Conservation (phyloP, 2,797 vertebrate species). For the Astyanax mexicanus region DNA sequence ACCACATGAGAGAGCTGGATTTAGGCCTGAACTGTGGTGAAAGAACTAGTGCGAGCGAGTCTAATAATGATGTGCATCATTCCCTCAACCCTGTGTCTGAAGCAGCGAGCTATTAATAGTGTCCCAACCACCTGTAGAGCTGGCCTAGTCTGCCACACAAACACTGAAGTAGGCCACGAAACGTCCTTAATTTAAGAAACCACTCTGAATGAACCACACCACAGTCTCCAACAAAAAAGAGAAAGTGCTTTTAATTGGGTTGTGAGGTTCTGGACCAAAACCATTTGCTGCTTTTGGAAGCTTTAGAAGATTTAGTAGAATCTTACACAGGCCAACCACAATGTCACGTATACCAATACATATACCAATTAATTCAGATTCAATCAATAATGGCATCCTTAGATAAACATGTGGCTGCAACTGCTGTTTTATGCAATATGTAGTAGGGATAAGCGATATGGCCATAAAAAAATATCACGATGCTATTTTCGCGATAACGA, state of each 20-base stretch:
- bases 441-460: too few relatives aligned
- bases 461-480: too few relatives aligned
- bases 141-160: slow-evolving; percentile 56
- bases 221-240: slow-evolving; percentile 11
- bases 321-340: too few relatives aligned
- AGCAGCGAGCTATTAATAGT: slow-evolving; percentile 55
- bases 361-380: too few relatives aligned
- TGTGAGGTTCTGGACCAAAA: slow-evolving; percentile 26
- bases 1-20: slow-evolving; percentile 66
- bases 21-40: slow-evolving; percentile 25
- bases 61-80: slow-evolving; percentile 57
- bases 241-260: slow-evolving; percentile 22
- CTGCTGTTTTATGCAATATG: too few relatives aligned
- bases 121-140: slow-evolving; percentile 58
- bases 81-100: slow-evolving; percentile 44
- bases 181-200: slow-evolving; percentile 52
- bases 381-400: neutral
- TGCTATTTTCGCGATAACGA: too few relatives aligned
- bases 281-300: slow-evolving; percentile 7
- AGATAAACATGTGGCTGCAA: neutral
- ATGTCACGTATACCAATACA: too few relatives aligned
- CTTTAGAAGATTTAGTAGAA: too few relatives aligned
- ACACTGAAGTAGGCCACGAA: slow-evolving; percentile 59
- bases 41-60: slow-evolving; percentile 33
- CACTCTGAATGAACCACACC: slow-evolving; percentile 38